Conservation (phyloP, 2,888 invertebrate genomes). For the Elgonia sp. region DNA sequence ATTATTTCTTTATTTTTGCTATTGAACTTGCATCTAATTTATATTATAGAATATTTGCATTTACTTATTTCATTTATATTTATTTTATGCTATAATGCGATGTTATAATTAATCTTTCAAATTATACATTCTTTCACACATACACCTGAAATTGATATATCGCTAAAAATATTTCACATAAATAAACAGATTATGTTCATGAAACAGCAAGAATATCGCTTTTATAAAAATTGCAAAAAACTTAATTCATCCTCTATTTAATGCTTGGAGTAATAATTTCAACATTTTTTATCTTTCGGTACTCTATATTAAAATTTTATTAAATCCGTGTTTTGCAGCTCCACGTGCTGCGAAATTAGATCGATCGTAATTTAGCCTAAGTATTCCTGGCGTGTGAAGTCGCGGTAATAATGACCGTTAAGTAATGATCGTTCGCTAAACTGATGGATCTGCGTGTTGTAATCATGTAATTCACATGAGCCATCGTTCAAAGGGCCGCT, state of each 20-base stretch:
- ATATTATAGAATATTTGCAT: no score
- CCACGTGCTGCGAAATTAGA: conserved; percentile 83
- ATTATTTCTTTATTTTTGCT: no score
- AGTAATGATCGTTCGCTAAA: conserved; percentile 83
- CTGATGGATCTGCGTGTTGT: conserved; percentile 79
- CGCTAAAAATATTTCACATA: not conserved
- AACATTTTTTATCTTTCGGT: not conserved
- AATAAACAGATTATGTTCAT: not conserved
- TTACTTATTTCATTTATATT: no score
- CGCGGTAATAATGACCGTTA: conserved; percentile 85
- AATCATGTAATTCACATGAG: conserved; percentile 83
- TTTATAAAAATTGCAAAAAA: conserved; percentile 34
- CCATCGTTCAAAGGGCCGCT: conserved; percentile 74
- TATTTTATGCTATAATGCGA: no score
- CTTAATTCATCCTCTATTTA: conserved; percentile 40
- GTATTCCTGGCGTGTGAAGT: conserved; percentile 83
- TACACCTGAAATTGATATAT: not conserved
- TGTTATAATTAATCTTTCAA: not conserved
- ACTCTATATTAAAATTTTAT: conserved; percentile 50
- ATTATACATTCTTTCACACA: no score
- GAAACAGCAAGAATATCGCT: conserved; percentile 1
- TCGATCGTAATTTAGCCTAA: conserved; percentile 83
- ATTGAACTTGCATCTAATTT: no score
- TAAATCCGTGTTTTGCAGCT: conserved; percentile 39
- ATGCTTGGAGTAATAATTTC: conserved; percentile 41